Percentiles rank a stretch among this genome's conserved stretches.
These are phyloP conservation scores for Phrynosoma platyrhinos DNA, from an alignment of 2,113 vertebrate genomes.

Conservation along the genomic window DNA sequence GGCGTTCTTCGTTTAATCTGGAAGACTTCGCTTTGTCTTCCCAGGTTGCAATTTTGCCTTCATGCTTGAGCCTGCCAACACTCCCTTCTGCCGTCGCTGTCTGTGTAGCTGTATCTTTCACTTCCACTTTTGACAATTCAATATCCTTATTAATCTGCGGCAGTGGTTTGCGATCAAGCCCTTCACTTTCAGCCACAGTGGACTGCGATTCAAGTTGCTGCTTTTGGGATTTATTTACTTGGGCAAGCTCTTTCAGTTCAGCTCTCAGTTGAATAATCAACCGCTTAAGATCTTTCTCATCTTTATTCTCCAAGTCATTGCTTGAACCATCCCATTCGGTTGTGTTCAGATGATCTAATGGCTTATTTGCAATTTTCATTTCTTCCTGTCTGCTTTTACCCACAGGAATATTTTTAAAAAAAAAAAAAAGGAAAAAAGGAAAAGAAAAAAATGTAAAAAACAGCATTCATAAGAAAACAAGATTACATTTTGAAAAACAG, in stretches of 20 bases:
- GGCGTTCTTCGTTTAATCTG: conserved; percentile 43
- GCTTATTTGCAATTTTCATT: conserved; percentile 68
- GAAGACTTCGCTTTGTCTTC: conserved; percentile 52
- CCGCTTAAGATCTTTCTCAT: conserved; percentile 76
- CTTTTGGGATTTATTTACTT: conserved; percentile 73
- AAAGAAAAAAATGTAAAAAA: conserved; percentile 38
- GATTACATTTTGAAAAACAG: conserved; percentile 44
- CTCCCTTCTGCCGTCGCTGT: conserved; percentile 58
- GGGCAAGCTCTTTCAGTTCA: conserved; percentile 72
- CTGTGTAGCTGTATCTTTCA: conserved; percentile 74
- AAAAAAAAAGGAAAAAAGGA: not conserved
- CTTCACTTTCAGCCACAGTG: conserved; percentile 43
- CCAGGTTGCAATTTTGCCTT: conserved; percentile 52
- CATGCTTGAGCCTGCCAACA: conserved; percentile 36
- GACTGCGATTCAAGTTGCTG: conserved; percentile 69
- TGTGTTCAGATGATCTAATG: conserved; percentile 77
- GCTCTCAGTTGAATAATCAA: conserved; percentile 76
- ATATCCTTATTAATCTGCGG: conserved; percentile 59
- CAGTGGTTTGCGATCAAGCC: conserved; percentile 55
- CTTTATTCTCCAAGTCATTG: conserved; percentile 77
- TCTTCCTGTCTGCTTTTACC: conserved; percentile 74
- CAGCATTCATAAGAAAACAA: conserved; percentile 55
- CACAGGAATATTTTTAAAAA: not conserved
- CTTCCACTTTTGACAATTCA: conserved; percentile 63
- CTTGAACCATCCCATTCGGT: conserved; percentile 78